Evolutionary conservation across 2,888 invertebrate genomes (phyloP), one percentile per base, ranked within the genome.

Genomic region (Dilophus febrilis): DNA sequence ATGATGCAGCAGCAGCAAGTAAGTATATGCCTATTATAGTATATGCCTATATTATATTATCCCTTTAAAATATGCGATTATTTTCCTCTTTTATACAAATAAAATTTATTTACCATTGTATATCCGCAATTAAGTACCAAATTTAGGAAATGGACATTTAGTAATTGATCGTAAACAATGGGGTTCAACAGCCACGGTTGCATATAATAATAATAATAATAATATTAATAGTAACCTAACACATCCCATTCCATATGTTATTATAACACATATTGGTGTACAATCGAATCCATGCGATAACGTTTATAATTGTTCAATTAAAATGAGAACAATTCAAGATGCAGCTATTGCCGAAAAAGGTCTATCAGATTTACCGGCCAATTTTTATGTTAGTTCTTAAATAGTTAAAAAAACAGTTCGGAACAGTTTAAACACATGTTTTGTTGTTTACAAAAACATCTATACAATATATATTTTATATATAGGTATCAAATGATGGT

Each of bases 401-500:
- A n/a, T n/a, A n/a, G n/a, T n/a, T n/a, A n/a, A n/a, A n/a, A n/a
- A n/a, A n/a, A n/a, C n/a, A n/a, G n/a, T n/a, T n/a, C n/a, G n/a
- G n/a, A n/a, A n/a, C n/a, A n/a, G n/a, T n/a, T n/a, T n/a, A n/a
- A n/a, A n/a, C n/a, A n/a, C n/a, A n/a, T n/a, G n/a, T n/a, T n/a
- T n/a, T n/a, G n/a, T n/a, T 22, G 11, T 26, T 12, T 14, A 28
- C n/a, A 4, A 37, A 16, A 14, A 14, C 56, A 8, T 61, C 12
- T 13, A 12, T 16, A 33, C 19, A 19, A 17, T 30, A 56, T 8
- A 61, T 59, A 47, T 63, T 58, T 47, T 69, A n/a, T n/a, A n/a
- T 67, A 44, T 47, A 71, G 47, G 61, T 74, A 39, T 71, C 70
- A 6, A 65, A 66, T 28, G 72, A 72, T 54, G 71, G 68, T 7